Evolutionary conservation across 2,888 invertebrate genomes (phyloP), one percentile per base, ranked within the genome.

Genomic region (Isoperla grammatica): DNA sequence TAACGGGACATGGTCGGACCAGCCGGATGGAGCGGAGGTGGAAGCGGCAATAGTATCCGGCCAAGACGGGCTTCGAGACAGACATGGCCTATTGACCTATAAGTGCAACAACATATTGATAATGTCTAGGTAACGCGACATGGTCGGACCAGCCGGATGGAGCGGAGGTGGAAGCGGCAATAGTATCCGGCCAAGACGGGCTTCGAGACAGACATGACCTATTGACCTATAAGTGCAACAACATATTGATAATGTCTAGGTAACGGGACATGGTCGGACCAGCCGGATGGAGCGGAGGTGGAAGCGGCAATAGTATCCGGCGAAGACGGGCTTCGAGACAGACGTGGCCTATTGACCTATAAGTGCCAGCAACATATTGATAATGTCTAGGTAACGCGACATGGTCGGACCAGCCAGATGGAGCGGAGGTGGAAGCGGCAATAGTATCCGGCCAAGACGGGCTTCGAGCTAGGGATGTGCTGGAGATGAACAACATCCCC

Each of bases 361-460:
- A 63, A n/a, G n/a, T n/a, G n/a, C n/a, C n/a, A n/a, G n/a, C n/a
- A n/a, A n/a, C n/a, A n/a, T n/a, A n/a, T n/a, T n/a, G n/a, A n/a
- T n/a, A n/a, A n/a, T n/a, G n/a, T n/a, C n/a, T n/a, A n/a, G n/a
- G n/a, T n/a, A n/a, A n/a, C n/a, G n/a, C n/a, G n/a, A n/a, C n/a
- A n/a, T n/a, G n/a, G n/a, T n/a, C n/a, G n/a, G 56, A 60, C 8
- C 61, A 43, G 8, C 61, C 63, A 0, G 50, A 59, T 0, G 73
- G 78, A 0, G 74, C 74, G 1, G 76, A 78, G 35, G 71, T 80
- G 60, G 71, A 74, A 5, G 71, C 75, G 8, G 85, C 86, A 0
- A 71, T 83, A 1, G 66, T 72, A 48, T 78, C 74, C 4, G 87
- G 87, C 0, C 75, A 79, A 20, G 76, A 74, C 19, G 84, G 83